phyloP scores from a whole-genome alignment of 1,140 invertebrate genomes.

The Cyphomyrmex costatus region DNA sequence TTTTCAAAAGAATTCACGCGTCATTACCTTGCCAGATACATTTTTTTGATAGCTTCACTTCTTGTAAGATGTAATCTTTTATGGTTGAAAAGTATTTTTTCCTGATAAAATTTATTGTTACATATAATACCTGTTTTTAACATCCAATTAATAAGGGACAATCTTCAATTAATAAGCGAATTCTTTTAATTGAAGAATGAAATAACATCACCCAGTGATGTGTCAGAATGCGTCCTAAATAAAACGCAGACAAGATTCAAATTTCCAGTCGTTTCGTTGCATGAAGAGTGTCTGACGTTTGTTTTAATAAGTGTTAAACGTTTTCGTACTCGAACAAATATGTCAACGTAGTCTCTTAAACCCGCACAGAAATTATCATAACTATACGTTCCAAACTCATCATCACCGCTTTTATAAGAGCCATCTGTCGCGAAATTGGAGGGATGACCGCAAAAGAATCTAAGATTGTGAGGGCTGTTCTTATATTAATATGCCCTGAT shows the following conservation, averaged over 20 bases:
- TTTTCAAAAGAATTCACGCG: slow-evolving; percentile 5
- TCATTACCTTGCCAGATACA: not conserved
- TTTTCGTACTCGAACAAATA: slow-evolving; percentile 13
- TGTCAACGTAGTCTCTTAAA: slow-evolving; percentile 16
- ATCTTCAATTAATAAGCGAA: not conserved
- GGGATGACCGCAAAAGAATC: not conserved
- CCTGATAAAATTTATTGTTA: not conserved
- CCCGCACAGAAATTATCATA: not conserved
- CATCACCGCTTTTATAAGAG: not conserved
- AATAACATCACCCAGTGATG: not conserved
- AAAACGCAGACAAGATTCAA: not conserved
- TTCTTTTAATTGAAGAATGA: not conserved
- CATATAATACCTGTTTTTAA: not conserved
- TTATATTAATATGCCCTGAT: slow-evolving; percentile 32
- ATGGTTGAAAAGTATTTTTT: not conserved
- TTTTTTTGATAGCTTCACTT: not conserved
- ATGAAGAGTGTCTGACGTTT: not conserved
- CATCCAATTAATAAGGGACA: not conserved
- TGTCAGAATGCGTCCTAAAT: not conserved
- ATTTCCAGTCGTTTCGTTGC: slow-evolving; percentile 15
- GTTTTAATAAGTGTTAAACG: slow-evolving; percentile 36
- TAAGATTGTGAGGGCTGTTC: not conserved
- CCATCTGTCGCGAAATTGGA: not conserved
- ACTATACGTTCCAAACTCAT: slow-evolving; percentile 17
- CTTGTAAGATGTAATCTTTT: not conserved